Evolutionary conservation across 1,140 invertebrate species (phyloP).

Genomic region (Leptonema lineaticorne): DNA sequence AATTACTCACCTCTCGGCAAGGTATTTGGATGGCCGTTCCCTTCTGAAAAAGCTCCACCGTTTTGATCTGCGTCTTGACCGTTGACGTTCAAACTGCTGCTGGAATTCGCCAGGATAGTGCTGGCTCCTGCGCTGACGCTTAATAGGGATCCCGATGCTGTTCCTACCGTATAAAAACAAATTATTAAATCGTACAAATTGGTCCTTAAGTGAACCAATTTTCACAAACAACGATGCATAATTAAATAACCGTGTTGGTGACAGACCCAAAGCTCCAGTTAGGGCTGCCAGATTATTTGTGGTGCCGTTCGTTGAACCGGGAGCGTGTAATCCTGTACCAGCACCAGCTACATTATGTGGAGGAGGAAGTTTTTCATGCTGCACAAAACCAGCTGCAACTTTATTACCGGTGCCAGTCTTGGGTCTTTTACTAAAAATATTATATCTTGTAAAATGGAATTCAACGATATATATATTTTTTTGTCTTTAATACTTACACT

Average conservation of each 20-base stretch:
- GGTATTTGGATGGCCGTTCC: slow-evolving; percentile 20
- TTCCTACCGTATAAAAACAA: slow-evolving; percentile 13
- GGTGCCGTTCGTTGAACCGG: slow-evolving; percentile 21
- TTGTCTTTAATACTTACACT: slow-evolving; percentile 69
- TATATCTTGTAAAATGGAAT: too few species aligned
- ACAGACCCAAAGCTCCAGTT: slow-evolving; percentile 33
- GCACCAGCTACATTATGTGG: slow-evolving; percentile 29
- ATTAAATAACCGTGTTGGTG: slow-evolving; percentile 11
- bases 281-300: slow-evolving; percentile 29
- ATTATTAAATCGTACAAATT: not conserved
- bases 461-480: too few species aligned
- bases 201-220: not conserved
- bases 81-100: slow-evolving; percentile 49
- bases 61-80: slow-evolving; percentile 38
- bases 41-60: slow-evolving; percentile 12
- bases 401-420: slow-evolving; percentile 48
- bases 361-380: slow-evolving; percentile 48
- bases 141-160: slow-evolving; percentile 50
- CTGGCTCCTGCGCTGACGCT: slow-evolving; percentile 56
- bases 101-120: slow-evolving; percentile 54
- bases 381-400: slow-evolving; percentile 44
- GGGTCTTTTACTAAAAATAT: slow-evolving; percentile 54
- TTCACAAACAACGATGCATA: not conserved
- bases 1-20: slow-evolving; percentile 32
- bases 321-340: slow-evolving; percentile 26